Percentiles rank a stretch among this genome's conserved stretches.
These are phyloP conservation scores for Acipenser transmontanus DNA, from an alignment of 2,797 vertebrate species.

Conservation along the genomic window DNA sequence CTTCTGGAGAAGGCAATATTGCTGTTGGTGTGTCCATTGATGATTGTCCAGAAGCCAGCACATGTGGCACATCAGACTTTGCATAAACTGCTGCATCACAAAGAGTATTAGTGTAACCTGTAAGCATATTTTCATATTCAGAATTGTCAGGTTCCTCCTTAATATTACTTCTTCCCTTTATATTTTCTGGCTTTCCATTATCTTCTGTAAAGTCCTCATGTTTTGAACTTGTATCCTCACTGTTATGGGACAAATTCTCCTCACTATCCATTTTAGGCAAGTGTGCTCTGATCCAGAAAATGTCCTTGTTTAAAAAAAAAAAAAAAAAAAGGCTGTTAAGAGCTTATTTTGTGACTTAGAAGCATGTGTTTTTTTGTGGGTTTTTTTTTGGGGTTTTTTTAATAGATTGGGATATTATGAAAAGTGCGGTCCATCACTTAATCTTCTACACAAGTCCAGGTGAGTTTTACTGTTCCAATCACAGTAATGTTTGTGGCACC, in stretches of 20 bases:
- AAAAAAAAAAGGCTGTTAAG: conserved; percentile 35
- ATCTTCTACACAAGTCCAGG: conserved; percentile 30
- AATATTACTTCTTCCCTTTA: conserved; percentile 63
- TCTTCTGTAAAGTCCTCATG: conserved; percentile 44
- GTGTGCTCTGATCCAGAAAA: conserved; percentile 37
- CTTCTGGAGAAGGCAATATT: conserved; percentile 13
- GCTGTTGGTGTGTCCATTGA: conserved; percentile 40
- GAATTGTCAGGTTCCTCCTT: conserved; percentile 55
- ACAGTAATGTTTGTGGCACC: conserved; percentile 22
- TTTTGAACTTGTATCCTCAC: conserved; percentile 46
- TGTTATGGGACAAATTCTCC: conserved; percentile 49
- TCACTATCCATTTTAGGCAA: conserved; percentile 62
- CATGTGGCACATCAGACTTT: conserved; percentile 51
- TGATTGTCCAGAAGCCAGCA: conserved; percentile 45
- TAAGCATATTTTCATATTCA: conserved; percentile 59
- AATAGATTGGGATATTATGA: conserved; percentile 13
- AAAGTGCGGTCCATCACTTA: conserved; percentile 25
- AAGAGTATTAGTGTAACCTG: conserved; percentile 65
- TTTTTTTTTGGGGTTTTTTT: conserved; percentile 14
- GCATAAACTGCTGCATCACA: conserved; percentile 34
- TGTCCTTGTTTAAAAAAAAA: conserved; percentile 25
- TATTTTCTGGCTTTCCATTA: conserved; percentile 57
- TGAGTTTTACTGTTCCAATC: conserved; percentile 51
- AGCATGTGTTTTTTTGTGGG: conserved; percentile 49
- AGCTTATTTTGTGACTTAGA: conserved; percentile 29